Evolutionary conservation across 2,888 invertebrate species (phyloP).

Genomic region (Adelphocoris suturalis): DNA sequence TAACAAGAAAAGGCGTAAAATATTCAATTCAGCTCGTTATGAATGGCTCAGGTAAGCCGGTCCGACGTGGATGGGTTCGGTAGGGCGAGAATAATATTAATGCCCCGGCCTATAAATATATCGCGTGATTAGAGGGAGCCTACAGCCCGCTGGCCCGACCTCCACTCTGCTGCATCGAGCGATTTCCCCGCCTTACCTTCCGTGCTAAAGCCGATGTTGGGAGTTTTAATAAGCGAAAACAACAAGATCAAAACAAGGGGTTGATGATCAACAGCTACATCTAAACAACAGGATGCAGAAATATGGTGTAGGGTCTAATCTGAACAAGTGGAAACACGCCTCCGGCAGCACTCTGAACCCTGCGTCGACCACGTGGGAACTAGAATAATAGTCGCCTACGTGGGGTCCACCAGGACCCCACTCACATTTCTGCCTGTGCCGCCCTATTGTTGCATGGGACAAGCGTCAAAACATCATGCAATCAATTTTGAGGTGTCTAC

Average conservation of each 20-base stretch:
- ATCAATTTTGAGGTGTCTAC: no score
- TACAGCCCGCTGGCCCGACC: background rate
- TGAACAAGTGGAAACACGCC: background rate
- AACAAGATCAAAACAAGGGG: conserved; percentile 4
- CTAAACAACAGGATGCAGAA: background rate
- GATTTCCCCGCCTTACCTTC: background rate
- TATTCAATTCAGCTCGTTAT: conserved; percentile 64
- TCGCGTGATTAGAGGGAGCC: conserved; percentile 60
- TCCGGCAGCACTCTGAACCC: no score
- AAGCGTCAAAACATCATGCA: no score
- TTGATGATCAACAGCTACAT: background rate
- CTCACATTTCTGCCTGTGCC: no score
- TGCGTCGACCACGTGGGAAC: no score
- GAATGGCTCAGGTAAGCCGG: conserved; percentile 49
- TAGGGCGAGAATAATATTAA: conserved; percentile 59
- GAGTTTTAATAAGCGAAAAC: background rate
- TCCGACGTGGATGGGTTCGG: conserved; percentile 47
- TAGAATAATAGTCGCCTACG: no score
- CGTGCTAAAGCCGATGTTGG: background rate
- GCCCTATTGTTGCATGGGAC: no score
- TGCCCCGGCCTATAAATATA: conserved; percentile 61
- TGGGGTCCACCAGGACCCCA: no score
- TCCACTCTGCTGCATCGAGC: background rate
- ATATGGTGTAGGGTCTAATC: background rate
- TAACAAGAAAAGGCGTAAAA: conserved; percentile 37